Evolutionary conservation across 2,888 invertebrate genomes (phyloP).

Genomic region (Metopia argyrocephala): DNA sequence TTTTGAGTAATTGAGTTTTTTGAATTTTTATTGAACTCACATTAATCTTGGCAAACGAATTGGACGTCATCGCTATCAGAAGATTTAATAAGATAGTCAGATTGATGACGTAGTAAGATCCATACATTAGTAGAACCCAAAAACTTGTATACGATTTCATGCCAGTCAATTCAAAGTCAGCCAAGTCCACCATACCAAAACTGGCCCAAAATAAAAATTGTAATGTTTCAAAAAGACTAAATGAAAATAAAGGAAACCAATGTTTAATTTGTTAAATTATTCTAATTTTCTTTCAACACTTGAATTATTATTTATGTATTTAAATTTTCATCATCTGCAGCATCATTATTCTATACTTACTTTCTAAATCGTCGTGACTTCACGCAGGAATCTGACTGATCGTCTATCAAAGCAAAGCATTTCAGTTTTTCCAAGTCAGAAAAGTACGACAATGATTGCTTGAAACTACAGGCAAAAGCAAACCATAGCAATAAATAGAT

Average conservation of each 20-base stretch:
- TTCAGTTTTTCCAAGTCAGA: constrained; percentile 90
- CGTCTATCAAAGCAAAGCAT: constrained; percentile 85
- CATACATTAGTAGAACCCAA: constrained; percentile 97
- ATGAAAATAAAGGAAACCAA: constrained; percentile 1
- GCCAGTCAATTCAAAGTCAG: constrained; percentile 91
- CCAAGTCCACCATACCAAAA: constrained; percentile 93
- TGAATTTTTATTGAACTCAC: constrained; percentile 80
- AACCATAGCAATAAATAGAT: constrained; percentile 92
- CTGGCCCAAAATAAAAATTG: constrained; percentile 98
- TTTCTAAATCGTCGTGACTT: constrained; percentile 93
- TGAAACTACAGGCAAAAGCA: constrained; percentile 94
- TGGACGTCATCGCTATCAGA: constrained; percentile 99
- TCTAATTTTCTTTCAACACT: constrained; percentile 34
- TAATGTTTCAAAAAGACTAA: constrained; percentile 94
- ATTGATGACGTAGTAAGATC: constrained; percentile 96
- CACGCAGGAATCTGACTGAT: constrained; percentile 87
- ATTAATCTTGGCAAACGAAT: constrained; percentile 94
- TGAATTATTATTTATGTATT: constrained; percentile 18
- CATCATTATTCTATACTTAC: constrained; percentile 83
- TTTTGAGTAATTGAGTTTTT: background rate
- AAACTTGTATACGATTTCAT: constrained; percentile 95
- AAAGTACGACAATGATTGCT: constrained; percentile 97
- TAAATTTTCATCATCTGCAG: constrained; percentile 62
- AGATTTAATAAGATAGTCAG: constrained; percentile 95
- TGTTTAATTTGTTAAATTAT: background rate